Evolutionary conservation across 1,140 invertebrate species (phyloP).

Genomic region (Drosophila pachea): DNA sequence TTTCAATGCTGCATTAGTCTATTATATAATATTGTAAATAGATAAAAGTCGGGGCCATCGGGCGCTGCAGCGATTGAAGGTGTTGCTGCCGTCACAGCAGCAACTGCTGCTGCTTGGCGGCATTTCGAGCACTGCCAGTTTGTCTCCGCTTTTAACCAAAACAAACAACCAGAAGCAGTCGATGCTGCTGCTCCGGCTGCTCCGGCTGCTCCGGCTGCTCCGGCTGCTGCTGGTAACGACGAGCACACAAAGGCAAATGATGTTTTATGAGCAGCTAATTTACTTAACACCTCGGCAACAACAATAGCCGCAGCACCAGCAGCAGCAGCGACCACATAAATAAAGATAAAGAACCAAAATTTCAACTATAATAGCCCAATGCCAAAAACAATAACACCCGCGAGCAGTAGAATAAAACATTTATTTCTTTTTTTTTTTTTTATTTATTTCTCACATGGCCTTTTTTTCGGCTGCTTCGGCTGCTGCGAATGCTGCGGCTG

Average conservation of each 20-base stretch:
- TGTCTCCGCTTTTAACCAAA: conserved; percentile 71
- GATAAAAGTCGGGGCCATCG: conserved; percentile 7
- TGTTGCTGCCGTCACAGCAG: conserved; percentile 24
- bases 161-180: conserved; percentile 52
- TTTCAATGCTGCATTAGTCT: conserved; percentile 61
- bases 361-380: conserved; percentile 54
- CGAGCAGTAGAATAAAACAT: conserved; percentile 32
- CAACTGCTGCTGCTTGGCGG: conserved; percentile 34
- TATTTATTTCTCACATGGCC: conserved; percentile 75
- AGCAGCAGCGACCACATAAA: conserved; percentile 17
- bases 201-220: too few relatives aligned
- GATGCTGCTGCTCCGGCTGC: conserved; percentile 34
- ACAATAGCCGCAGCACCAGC: conserved; percentile 37
- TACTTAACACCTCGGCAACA: conserved; percentile 72
- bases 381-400: conserved; percentile 45
- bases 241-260: conserved; percentile 68
- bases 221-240: conserved; percentile 48
- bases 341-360: conserved; percentile 46
- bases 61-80: conserved; percentile 35
- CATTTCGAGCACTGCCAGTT: conserved; percentile 59
- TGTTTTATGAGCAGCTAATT: conserved; percentile 77
- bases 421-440: conserved; percentile 52
- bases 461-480: conserved; percentile 31
- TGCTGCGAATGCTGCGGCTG: conserved; percentile 17
- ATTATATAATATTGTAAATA: conserved; percentile 55